These are phyloP conservation scores for Lepidonotus clava DNA, from an alignment of 2,888 invertebrate species.

Conservation along the genomic window DNA sequence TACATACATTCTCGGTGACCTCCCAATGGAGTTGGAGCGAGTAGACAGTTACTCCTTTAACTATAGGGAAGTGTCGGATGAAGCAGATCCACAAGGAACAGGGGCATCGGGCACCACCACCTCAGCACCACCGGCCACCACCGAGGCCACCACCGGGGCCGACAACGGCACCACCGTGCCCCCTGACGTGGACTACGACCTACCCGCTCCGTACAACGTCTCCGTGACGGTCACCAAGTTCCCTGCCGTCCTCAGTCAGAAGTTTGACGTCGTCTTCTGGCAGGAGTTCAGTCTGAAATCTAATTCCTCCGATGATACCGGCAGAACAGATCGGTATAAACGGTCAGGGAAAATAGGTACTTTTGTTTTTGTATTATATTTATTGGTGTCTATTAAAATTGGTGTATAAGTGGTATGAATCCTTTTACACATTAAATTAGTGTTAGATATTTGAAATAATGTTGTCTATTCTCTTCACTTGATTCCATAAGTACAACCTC, in stretches of 20 bases:
- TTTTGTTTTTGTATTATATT: not conserved
- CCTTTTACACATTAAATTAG: too few species aligned
- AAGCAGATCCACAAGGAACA: not conserved
- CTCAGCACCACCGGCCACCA: not conserved
- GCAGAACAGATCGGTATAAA: constrained; percentile 53
- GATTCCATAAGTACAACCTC: too few species aligned
- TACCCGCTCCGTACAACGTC: not conserved
- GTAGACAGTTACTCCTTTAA: not conserved
- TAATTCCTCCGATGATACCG: constrained; percentile 48
- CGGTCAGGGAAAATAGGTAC: constrained; percentile 73
- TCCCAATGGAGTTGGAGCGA: constrained; percentile 59
- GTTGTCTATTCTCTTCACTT: too few species aligned
- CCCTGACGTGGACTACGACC: too few species aligned
- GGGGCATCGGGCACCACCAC: not conserved
- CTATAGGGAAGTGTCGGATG: not conserved
- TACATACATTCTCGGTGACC: constrained; percentile 69
- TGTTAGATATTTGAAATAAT: too few species aligned
- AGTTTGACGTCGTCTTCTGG: constrained; percentile 68
- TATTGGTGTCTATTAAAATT: too few species aligned
- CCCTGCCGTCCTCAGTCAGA: constrained; percentile 68
- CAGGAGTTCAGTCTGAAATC: constrained; percentile 58
- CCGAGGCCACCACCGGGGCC: not conserved
- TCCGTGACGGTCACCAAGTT: not conserved
- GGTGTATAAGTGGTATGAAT: too few species aligned
- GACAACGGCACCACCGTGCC: not conserved